Evolutionary conservation across 2,113 vertebrate genomes (phyloP).

Genomic region (Dascyllus trimaculatus): DNA sequence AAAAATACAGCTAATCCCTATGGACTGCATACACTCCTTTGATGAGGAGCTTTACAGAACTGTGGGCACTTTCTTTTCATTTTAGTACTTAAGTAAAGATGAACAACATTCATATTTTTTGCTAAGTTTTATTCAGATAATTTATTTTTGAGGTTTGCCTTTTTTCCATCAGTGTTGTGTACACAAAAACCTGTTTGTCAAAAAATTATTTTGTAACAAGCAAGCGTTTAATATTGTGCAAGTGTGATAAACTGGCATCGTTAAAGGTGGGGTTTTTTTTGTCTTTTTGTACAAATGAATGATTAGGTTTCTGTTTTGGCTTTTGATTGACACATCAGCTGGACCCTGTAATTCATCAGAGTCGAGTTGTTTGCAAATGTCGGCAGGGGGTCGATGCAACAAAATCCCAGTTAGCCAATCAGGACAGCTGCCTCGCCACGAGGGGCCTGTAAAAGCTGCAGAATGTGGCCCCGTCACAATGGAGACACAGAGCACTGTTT

Average conservation of each 20-base stretch:
- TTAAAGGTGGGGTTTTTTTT: neutral
- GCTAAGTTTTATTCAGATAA: neutral
- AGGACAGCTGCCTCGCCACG: conserved; percentile 41
- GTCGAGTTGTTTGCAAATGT: conserved; percentile 33
- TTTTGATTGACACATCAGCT: conserved; percentile 24
- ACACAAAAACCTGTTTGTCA: conserved; percentile 2
- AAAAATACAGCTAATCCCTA: neutral
- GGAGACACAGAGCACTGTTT: conserved; percentile 8
- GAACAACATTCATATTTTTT: neutral
- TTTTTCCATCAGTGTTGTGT: conserved; percentile 4
- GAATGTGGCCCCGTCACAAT: conserved; percentile 5
- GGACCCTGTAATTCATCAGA: conserved; percentile 6
- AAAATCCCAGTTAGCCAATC: conserved; percentile 14
- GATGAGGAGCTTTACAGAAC: conserved; percentile 29
- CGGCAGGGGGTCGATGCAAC: neutral
- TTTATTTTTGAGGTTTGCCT: neutral
- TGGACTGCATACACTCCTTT: conserved; percentile 37
- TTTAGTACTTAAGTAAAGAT: conserved; percentile 8
- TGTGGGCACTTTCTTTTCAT: neutral
- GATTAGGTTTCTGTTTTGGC: neutral
- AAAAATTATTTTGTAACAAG: conserved; percentile 41
- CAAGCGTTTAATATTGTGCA: neutral
- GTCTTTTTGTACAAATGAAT: neutral
- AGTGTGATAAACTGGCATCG: neutral
- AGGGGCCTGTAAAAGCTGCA: conserved; percentile 25